phyloP scores from a whole-genome alignment of 2,888 invertebrate species.

The Tetrapedia diversipes region DNA sequence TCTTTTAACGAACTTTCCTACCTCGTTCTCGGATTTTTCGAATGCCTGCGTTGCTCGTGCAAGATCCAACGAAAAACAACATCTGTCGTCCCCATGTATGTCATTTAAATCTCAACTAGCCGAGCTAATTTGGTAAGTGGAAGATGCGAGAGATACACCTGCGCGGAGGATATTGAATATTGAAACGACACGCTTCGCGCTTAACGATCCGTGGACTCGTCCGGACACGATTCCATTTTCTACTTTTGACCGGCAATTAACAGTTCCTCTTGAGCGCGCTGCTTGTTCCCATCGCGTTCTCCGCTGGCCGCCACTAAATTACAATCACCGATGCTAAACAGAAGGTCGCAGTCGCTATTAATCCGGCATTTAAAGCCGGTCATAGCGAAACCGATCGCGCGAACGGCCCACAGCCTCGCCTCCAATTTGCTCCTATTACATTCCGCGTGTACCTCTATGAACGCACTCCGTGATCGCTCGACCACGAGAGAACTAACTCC shows the following conservation, averaged over 20 bases:
- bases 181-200: slow-evolving; percentile 1
- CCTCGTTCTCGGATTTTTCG: not conserved
- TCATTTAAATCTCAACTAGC: not conserved
- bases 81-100: not conserved
- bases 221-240: slow-evolving; percentile 34
- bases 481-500: slow-evolving; percentile 8
- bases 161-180: not conserved
- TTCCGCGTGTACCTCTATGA: slow-evolving; percentile 8
- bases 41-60: too few species aligned
- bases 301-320: slow-evolving; percentile 28
- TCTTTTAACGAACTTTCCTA: not conserved
- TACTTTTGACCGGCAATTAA: slow-evolving; percentile 35
- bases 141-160: not conserved
- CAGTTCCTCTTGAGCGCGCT: slow-evolving; percentile 6
- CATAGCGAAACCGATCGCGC: not conserved
- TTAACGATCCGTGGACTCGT: slow-evolving; percentile 41
- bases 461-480: slow-evolving; percentile 5
- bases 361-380: slow-evolving; percentile 29
- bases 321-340: slow-evolving; percentile 31
- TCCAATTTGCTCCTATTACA: slow-evolving; percentile 49
- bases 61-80: not conserved
- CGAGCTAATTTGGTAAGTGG: not conserved
- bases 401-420: not conserved
- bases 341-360: not conserved
- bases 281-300: slow-evolving; percentile 9